Base-by-base conservation (phyloP, 23 tunicate genomes). In the Halocynthia roretzi region DNA sequence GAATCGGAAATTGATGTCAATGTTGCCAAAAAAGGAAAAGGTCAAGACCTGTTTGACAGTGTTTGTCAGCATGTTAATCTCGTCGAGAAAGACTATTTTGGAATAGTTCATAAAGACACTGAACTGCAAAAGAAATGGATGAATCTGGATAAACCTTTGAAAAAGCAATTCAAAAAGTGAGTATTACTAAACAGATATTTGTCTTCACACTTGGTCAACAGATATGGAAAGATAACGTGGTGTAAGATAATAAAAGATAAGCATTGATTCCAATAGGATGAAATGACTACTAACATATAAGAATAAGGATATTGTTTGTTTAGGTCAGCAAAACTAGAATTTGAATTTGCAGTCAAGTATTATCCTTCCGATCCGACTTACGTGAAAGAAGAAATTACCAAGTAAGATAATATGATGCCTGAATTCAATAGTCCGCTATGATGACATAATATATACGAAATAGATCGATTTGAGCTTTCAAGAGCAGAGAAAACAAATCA, bases 351-450 rank as follows among this genome's bases (percentile, higher is more conserved):
- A 0, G 78, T 74, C 50, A 80, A 84, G 78, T 89, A 60, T 61
- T 89, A 89, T 70, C 96, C 96, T 0, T 64, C 87, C 10, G 88
- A 83, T 56, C 88, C 96, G 9, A 49, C 80, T 7, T 79, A 60
- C 51, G 21, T 89, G 78, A 80, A 80, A 75, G 96, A 89, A 69
- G 96, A 83, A 71, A 76, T 84, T 11, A 89, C 96, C 51, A 83
- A 82, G 96, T 89, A 75, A 62, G 95, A 77, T 60, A 15, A 4
- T 1, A 50, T 50, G 58, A 50, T 15, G 54, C 76, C 76, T 83
- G 76, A 83, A 83, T 31, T 31, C 44, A 31, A 31, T 31, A 31
- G 44, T 31, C 44, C 44, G 44, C 1, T 31, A n/a, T n/a, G n/a
- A n/a, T n/a, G n/a, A n/a, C n/a, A n/a, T n/a, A n/a, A n/a, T n/a